phyloP scores from a whole-genome alignment of 2,797 vertebrate genomes.

The Hafferia zeledoni region DNA sequence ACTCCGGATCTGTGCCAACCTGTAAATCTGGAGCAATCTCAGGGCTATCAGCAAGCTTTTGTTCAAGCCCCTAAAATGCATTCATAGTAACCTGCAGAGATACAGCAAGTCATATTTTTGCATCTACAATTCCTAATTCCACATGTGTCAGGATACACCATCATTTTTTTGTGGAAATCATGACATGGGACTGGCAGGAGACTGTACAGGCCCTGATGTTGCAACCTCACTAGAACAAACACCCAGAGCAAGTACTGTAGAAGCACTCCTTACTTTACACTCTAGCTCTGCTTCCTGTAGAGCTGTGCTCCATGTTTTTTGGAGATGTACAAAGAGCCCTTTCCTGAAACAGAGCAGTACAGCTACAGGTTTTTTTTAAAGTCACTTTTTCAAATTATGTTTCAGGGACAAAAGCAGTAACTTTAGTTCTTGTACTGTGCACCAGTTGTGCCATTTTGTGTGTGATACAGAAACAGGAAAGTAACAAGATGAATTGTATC shows the following conservation, averaged over 20 bases:
- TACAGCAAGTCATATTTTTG: neutral
- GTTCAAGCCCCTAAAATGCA: neutral
- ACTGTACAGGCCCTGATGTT: neutral
- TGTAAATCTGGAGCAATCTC: neutral
- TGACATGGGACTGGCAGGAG: neutral
- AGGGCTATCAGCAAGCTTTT: neutral
- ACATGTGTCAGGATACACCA: neutral
- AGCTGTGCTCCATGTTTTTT: neutral
- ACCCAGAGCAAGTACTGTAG: neutral
- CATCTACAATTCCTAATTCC: neutral
- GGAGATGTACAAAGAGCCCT: neutral
- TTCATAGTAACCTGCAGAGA: neutral
- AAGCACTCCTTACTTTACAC: neutral
- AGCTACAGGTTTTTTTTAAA: neutral
- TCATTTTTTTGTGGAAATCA: neutral
- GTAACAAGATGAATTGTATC: neutral
- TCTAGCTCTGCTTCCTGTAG: neutral
- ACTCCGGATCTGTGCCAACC: neutral
- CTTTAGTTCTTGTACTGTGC: neutral
- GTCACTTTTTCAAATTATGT: neutral
- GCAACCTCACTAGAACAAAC: neutral
- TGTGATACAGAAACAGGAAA: neutral
- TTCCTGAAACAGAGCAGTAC: neutral
- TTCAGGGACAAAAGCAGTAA: slow-evolving; percentile 1
- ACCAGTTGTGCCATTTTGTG: neutral